Percentiles rank a stretch among this genome's conserved stretches.
phyloP scores from a whole-genome alignment of 2,797 vertebrate species.

The Lutjanus campechanus region DNA sequence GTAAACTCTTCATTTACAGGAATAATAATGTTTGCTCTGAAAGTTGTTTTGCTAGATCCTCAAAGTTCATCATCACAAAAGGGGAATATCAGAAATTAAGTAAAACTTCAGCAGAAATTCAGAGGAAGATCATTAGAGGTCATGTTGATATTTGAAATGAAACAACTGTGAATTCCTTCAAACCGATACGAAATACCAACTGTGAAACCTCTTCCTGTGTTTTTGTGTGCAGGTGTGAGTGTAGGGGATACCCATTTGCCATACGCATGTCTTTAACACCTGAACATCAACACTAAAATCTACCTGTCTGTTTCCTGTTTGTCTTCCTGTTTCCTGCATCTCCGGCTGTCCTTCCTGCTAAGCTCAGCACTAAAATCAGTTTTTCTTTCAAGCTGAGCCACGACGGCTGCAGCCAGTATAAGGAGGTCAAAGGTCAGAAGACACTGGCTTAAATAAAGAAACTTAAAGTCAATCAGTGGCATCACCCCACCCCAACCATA shows the following conservation, averaged over 20 bases:
- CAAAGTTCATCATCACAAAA: too few species aligned
- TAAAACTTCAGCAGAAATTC: slow-evolving; percentile 14
- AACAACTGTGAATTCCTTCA: slow-evolving; percentile 30
- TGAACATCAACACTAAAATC: slow-evolving; percentile 13
- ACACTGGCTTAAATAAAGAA: too few species aligned
- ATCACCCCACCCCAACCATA: too few species aligned
- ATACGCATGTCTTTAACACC: background rate
- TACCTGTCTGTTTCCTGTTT: slow-evolving; percentile 49
- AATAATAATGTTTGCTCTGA: too few species aligned
- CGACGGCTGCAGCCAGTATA: background rate
- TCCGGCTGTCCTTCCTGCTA: slow-evolving; percentile 11
- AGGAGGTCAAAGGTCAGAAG: slow-evolving; percentile 1
- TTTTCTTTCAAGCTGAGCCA: background rate
- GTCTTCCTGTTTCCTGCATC: slow-evolving; percentile 35
- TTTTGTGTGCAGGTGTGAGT: background rate
- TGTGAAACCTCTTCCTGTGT: slow-evolving; percentile 54
- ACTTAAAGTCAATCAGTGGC: too few species aligned
- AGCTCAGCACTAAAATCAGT: background rate
- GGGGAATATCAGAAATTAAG: background rate
- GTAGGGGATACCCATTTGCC: slow-evolving; percentile 55
- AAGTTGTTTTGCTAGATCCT: too few species aligned
- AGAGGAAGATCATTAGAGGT: background rate
- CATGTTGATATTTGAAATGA: slow-evolving; percentile 6
- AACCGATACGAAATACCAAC: slow-evolving; percentile 12
- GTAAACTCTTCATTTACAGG: too few species aligned